phyloP scores from a whole-genome alignment of 2,888 invertebrate genomes.

The Gymnosoma rotundatum region DNA sequence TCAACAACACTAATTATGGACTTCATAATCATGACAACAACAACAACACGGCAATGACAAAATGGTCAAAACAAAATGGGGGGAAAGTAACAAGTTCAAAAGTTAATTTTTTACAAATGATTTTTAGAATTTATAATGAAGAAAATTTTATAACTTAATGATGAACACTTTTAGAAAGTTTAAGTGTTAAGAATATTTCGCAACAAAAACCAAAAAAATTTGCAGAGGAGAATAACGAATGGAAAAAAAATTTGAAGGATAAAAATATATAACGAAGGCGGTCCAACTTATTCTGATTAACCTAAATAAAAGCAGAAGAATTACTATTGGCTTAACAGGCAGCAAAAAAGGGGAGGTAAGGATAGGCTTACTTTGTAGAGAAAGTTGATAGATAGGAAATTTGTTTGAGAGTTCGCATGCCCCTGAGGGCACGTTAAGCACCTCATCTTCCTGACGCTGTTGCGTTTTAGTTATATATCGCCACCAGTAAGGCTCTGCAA shows the following conservation, averaged over 20 bases:
- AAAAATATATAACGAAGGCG: neutral
- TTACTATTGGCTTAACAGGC: too few relatives aligned
- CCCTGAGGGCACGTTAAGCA: too few relatives aligned
- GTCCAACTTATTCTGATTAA: too few relatives aligned
- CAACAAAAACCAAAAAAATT: constrained; percentile 17
- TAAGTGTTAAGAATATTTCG: constrained; percentile 53
- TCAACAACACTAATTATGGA: constrained; percentile 63
- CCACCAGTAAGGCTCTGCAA: too few relatives aligned
- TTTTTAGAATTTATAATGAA: too few relatives aligned
- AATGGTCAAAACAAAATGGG: neutral
- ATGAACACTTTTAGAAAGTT: constrained; percentile 59
- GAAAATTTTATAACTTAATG: constrained; percentile 21
- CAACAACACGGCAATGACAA: constrained; percentile 37
- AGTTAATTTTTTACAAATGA: neutral
- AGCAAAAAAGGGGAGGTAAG: too few relatives aligned
- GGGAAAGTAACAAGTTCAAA: constrained; percentile 7
- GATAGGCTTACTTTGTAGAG: too few relatives aligned
- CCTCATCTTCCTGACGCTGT: too few relatives aligned
- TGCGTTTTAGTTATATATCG: too few relatives aligned
- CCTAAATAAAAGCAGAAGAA: too few relatives aligned
- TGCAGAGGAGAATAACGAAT: neutral
- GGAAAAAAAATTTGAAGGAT: neutral
- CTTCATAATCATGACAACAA: constrained; percentile 25
- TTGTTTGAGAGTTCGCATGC: too few relatives aligned
- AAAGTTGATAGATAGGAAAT: too few relatives aligned